A percentile compares a stretch with the other conserved stretches of the same genome.
Conservation (phyloP, 1,140 invertebrate genomes). For the Ruditapes philippinarum region DNA sequence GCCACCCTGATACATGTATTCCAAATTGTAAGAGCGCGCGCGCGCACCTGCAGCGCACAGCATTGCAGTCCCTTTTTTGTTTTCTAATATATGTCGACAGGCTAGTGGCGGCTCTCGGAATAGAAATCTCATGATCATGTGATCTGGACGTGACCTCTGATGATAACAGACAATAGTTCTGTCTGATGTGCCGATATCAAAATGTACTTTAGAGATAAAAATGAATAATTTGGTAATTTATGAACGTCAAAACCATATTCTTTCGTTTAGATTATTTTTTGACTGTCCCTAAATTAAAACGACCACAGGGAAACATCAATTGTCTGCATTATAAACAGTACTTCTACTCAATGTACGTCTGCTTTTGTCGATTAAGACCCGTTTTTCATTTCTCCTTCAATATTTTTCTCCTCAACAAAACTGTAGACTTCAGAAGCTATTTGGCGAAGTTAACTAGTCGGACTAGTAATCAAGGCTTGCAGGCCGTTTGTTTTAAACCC, state of each 20-base stretch:
- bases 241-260: constrained; percentile 6
- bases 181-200: constrained; percentile 23
- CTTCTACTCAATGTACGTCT: too few relatives aligned
- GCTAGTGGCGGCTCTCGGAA: constrained; percentile 28
- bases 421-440: too few relatives aligned
- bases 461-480: too few relatives aligned
- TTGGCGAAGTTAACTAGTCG: too few relatives aligned
- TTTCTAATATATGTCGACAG: constrained; percentile 17
- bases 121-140: constrained; percentile 28
- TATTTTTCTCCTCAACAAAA: too few relatives aligned
- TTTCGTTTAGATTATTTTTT: not conserved
- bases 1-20: constrained; percentile 39
- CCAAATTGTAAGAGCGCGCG: constrained; percentile 3
- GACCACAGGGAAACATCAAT: not conserved
- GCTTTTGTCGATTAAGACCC: too few relatives aligned
- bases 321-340: too few relatives aligned
- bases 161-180: constrained; percentile 20
- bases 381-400: too few relatives aligned
- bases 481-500: too few relatives aligned
- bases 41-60: not conserved
- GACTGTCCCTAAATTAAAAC: not conserved
- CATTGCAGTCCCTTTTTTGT: constrained; percentile 17
- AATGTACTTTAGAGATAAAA: constrained; percentile 35
- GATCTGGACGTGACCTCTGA: constrained; percentile 21
- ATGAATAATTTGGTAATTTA: constrained; percentile 32